Conservation (phyloP, 2,888 invertebrate genomes). For the Eupithecia subumbrata region DNA sequence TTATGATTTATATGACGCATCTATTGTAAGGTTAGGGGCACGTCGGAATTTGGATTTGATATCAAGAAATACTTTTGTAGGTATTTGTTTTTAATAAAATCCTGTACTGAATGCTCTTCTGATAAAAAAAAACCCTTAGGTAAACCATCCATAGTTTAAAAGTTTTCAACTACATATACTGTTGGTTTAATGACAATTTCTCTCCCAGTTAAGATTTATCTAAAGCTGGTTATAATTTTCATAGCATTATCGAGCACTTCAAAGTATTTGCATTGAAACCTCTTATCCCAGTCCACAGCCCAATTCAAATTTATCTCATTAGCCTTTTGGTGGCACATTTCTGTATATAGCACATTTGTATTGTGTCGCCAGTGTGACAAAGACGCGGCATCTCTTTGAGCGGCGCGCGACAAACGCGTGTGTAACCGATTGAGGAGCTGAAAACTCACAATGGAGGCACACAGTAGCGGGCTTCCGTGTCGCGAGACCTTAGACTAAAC, state of each 20-base stretch:
- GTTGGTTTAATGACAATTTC: neutral
- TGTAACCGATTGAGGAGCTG: conserved; percentile 67
- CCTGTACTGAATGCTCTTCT: neutral
- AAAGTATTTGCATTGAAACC: neutral
- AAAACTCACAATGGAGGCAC: conserved; percentile 65
- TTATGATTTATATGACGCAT: conserved; percentile 70
- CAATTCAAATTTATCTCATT: conserved; percentile 1
- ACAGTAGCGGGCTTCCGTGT: conserved; percentile 82
- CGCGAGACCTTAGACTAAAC: conserved; percentile 38
- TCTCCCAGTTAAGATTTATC: neutral
- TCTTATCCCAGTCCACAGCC: neutral
- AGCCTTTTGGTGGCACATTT: conserved; percentile 32
- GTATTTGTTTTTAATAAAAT: neutral
- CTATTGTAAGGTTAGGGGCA: conserved; percentile 44
- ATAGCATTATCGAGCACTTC: neutral
- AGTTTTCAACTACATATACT: neutral
- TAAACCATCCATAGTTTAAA: neutral
- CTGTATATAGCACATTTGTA: conserved; percentile 44
- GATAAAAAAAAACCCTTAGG: neutral
- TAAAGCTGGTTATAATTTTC: neutral
- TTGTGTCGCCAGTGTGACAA: conserved; percentile 60
- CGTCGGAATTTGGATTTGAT: conserved; percentile 36
- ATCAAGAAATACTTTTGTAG: neutral
- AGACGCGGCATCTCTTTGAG: conserved; percentile 65
- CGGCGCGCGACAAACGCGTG: conserved; percentile 67